A percentile compares a stretch with the other conserved stretches of the same genome.
Evolutionary conservation across 2,888 invertebrate species (phyloP).

Genomic region (Chymomyza fuscimana): DNA sequence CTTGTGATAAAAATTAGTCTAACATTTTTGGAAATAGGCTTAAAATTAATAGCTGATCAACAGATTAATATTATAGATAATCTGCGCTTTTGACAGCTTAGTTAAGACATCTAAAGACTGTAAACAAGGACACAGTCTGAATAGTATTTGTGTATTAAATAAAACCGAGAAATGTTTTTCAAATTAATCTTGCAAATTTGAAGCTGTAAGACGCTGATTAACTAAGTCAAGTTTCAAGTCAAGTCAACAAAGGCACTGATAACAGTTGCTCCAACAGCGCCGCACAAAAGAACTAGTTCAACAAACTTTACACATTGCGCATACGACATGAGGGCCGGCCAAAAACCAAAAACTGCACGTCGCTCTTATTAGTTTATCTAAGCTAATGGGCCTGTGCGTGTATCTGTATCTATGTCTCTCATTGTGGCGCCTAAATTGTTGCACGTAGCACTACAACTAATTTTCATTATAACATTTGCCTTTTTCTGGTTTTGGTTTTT

Average conservation of each 20-base stretch:
- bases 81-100: too few relatives aligned
- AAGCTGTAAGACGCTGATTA: too few relatives aligned
- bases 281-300: neutral
- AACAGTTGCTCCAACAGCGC: neutral
- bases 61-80: too few relatives aligned
- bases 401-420: neutral
- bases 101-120: too few relatives aligned
- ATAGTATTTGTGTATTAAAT: too few relatives aligned
- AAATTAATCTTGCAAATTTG: too few relatives aligned
- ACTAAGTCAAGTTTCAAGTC: neutral
- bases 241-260: neutral
- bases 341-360: slow-evolving; percentile 26
- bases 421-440: slow-evolving; percentile 68
- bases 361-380: slow-evolving; percentile 58
- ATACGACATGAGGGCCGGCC: neutral
- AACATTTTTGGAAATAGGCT: too few relatives aligned
- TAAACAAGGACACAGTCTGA: too few relatives aligned
- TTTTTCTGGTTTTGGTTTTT: slow-evolving; percentile 37
- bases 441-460: slow-evolving; percentile 56
- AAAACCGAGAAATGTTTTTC: too few relatives aligned
- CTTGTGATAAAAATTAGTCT: too few relatives aligned
- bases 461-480: slow-evolving; percentile 45
- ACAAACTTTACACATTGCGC: neutral
- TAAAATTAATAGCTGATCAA: too few relatives aligned
- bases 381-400: slow-evolving; percentile 35